Base-by-base conservation (phyloP, 1,140 invertebrate genomes). In the Odontomachus brunneus region DNA sequence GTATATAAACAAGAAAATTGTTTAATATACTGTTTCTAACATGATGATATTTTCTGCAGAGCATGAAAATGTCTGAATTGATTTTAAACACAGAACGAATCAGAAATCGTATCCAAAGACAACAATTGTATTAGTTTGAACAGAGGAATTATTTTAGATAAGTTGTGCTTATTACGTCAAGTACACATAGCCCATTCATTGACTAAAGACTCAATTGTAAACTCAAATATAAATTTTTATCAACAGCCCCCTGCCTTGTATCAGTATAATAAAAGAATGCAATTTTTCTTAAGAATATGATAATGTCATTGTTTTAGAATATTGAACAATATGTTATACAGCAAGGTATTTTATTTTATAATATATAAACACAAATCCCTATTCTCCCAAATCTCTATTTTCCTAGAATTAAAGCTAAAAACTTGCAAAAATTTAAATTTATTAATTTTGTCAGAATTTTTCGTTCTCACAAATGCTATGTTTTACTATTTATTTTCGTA, bases 1-100 rank as follows among this genome's bases (percentile, higher is more conserved):
- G 71, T 82, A 69, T 69, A 48, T 82, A 85, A 83, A 74, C 60
- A 11, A 74, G 33, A 76, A 81, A 84, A 73, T 67, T 86, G 82
- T 86, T n/a, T 85, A 85, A 72, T 55, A 72, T 49, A 67, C 60
- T 83, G 75, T 86, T 86, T 83, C 69, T 84, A 84, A 84, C 24
- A 26, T 69, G 24, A 72, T 65, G 38, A 44, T 78, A 84, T 80
- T 84, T 59, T 81, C 74, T 29, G 74, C 66, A 2, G 67, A 81
- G 67, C 72, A 63, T 44, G 17, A 44, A 14, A 17, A 26, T 29
- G 33, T 14, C 29, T 38, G 49, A 24, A 53, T 55, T 33, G 26
- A 71, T 33, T 55, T 55, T 24, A 71, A 53, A 71, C 26, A 51
- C 22, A n/a, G 48, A 55, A 22, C n/a, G 29, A 55, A 71, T 33